Evolutionary conservation across 2,888 invertebrate species (phyloP).

Genomic region (Laothoe populi): DNA sequence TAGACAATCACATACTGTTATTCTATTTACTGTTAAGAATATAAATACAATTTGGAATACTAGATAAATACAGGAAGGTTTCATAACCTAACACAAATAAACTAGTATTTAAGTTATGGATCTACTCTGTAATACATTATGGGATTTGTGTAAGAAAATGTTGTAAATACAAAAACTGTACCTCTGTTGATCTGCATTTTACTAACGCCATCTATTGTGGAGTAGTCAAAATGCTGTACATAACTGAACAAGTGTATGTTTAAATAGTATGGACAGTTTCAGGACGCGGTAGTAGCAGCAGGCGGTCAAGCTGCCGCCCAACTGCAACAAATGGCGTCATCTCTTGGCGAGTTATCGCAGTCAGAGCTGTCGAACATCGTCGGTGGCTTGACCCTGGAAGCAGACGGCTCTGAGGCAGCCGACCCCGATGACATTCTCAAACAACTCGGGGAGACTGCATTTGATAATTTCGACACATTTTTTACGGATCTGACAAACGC

Average conservation of each 20-base stretch:
- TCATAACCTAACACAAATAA: too few relatives aligned
- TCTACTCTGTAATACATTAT: too few relatives aligned
- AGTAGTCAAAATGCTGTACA: slow-evolving; percentile 25
- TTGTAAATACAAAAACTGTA: too few relatives aligned
- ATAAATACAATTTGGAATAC: too few relatives aligned
- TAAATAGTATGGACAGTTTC: slow-evolving; percentile 53
- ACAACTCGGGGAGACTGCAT: slow-evolving; percentile 92
- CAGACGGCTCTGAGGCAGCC: slow-evolving; percentile 68
- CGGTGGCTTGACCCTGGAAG: slow-evolving; percentile 83
- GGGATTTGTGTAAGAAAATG: too few relatives aligned
- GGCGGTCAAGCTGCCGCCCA: slow-evolving; percentile 81
- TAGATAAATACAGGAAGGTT: too few relatives aligned
- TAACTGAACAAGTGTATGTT: slow-evolving; percentile 7
- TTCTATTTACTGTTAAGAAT: too few relatives aligned
- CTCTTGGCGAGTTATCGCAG: slow-evolving; percentile 88
- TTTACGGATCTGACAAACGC: slow-evolving; percentile 90
- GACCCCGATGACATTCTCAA: slow-evolving; percentile 93
- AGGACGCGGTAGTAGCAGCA: slow-evolving; percentile 87
- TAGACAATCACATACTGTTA: too few relatives aligned
- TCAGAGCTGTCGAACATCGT: slow-evolving; percentile 89
- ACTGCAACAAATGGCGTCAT: slow-evolving; percentile 80
- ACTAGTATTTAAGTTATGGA: too few relatives aligned
- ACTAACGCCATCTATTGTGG: slow-evolving; percentile 36
- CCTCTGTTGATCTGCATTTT: slow-evolving; percentile 17
- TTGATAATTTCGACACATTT: slow-evolving; percentile 93